Conservation (phyloP, 2,113 vertebrate genomes). For the Sceloporus undulatus region DNA sequence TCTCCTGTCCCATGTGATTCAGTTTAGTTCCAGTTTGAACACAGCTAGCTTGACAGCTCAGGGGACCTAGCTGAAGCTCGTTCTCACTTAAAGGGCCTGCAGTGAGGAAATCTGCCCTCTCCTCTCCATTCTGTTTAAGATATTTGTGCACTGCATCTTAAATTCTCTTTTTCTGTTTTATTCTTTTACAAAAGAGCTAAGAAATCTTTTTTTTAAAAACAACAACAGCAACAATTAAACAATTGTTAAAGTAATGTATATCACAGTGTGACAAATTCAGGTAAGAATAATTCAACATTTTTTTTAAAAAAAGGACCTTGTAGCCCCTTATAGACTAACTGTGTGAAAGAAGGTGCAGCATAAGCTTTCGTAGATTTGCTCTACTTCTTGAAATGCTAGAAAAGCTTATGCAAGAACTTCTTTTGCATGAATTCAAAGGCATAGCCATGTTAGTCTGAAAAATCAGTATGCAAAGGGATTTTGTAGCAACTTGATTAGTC, state of each 20-base stretch:
- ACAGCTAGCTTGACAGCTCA: slow-evolving; percentile 2
- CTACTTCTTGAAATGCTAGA: no score
- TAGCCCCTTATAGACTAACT: no score
- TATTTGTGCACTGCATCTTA: not conserved
- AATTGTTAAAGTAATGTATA: not conserved
- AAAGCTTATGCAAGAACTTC: no score
- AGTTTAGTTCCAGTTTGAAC: slow-evolving; percentile 5
- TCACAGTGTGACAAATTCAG: not conserved
- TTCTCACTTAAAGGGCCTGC: not conserved
- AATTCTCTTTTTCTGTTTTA: no score
- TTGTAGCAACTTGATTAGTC: no score
- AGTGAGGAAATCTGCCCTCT: not conserved
- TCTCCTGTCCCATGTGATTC: not conserved
- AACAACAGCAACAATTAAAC: not conserved
- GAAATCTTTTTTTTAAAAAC: not conserved
- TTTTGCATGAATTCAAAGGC: no score
- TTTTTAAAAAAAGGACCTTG: no score
- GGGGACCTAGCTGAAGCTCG: not conserved
- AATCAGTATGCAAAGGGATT: no score
- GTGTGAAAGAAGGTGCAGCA: no score
- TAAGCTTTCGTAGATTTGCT: no score
- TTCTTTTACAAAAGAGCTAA: not conserved
- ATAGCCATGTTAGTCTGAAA: no score
- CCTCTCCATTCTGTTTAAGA: not conserved
- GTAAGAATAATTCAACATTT: not conserved